Base-by-base conservation (phyloP, 2,797 vertebrate genomes). In the Oreochromis grahami region DNA sequence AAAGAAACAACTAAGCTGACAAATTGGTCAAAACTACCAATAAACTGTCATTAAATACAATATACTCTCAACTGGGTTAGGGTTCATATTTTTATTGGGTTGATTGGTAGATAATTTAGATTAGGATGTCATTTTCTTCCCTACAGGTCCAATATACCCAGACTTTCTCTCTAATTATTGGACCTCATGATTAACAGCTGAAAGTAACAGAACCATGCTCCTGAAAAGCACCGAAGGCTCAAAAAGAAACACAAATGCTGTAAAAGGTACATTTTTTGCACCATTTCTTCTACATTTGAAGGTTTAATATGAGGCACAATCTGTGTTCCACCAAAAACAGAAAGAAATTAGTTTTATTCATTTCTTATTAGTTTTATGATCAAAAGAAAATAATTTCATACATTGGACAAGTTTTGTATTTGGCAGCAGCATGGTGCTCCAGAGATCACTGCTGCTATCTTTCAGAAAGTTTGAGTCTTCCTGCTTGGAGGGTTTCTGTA, bases 31-130 rank as follows among this genome's bases (percentile, higher is more conserved):
- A 55, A 55, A 55, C 52, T 26, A 53, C 21, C 1, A 53, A 4
- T 53, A 53, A 55, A 55, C 60, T 65, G 19, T 7, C 19, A 65
- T n/a, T 38, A 21, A 65, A 65, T 65, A 65, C 19, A 65, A 21
- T 13, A 8, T 0, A 13, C 0, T 65, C 60, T 34, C 34, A 38
- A 2, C 11, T 38, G 1, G 17, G 32, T 63, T 36, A 65, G 7
- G 11, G 60, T 38, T 38, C 60, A 2, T 65, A 8, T 21, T 65
- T 65, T 38, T 38, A 65, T 8, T 41, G 11, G 19, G 41, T 13
- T 12, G 41, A 43, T 14, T 43, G 8, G 34, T 12, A 0, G 56
- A 63, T 41, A 1, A 38, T 21, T 41, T 41, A 38, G 34, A 41
- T 38, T 12, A 41, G 8, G 60, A 14, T 65, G 34, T 38, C 7